phyloP scores from a whole-genome alignment of 2,888 invertebrate species.

The Campoletis raptor region DNA sequence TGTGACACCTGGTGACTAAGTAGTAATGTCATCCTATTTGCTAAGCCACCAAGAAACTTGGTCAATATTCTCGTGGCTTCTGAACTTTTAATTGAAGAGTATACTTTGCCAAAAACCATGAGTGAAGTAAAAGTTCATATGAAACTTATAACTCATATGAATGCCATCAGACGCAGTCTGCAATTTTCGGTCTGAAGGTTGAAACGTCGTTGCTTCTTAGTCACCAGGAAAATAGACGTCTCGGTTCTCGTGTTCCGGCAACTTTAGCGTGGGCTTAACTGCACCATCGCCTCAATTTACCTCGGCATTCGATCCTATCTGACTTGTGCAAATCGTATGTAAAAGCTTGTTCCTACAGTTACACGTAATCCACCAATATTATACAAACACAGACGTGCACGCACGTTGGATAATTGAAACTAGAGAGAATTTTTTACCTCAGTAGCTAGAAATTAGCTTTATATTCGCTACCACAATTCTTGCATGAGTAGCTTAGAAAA shows the following conservation, averaged over 20 bases:
- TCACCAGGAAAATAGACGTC: constrained; percentile 1
- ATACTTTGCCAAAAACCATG: constrained; percentile 27
- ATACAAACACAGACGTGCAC: background rate
- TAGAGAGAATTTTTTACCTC: constrained; percentile 16
- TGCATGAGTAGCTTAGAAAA: constrained; percentile 66
- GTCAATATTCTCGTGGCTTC: constrained; percentile 77
- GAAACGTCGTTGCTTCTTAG: constrained; percentile 9
- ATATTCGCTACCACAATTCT: constrained; percentile 44
- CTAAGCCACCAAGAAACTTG: constrained; percentile 75
- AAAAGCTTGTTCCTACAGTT: constrained; percentile 17
- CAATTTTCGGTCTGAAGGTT: constrained; percentile 53
- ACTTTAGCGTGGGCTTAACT: constrained; percentile 50
- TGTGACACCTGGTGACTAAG: constrained; percentile 7
- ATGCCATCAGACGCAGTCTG: constrained; percentile 82
- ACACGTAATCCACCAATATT: constrained; percentile 12
- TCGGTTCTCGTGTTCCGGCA: constrained; percentile 24
- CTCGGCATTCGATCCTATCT: constrained; percentile 53
- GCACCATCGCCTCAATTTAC: constrained; percentile 34
- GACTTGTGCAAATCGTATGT: constrained; percentile 32
- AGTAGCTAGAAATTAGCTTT: constrained; percentile 22
- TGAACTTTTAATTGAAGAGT: constrained; percentile 39
- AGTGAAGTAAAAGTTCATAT: constrained; percentile 79
- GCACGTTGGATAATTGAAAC: background rate
- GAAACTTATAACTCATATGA: constrained; percentile 82
- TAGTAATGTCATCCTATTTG: background rate